A percentile compares a stretch with the other conserved stretches of the same genome.
These are phyloP conservation scores for Drosophila mayri DNA, from an alignment of 1,140 invertebrate genomes.

Conservation along the genomic window DNA sequence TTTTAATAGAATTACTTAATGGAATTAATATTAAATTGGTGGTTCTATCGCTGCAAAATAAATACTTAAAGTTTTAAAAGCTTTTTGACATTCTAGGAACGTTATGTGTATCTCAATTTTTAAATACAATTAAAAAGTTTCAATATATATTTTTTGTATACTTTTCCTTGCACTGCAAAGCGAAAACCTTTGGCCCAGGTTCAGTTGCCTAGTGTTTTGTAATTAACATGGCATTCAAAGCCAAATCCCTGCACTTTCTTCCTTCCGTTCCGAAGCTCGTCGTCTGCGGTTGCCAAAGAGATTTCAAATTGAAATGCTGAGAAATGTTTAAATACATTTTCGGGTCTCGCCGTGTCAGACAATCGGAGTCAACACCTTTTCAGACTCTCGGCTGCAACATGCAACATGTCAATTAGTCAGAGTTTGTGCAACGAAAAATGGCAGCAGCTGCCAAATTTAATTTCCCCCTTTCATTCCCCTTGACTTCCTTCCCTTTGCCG, in stretches of 20 bases:
- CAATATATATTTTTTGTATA: too few species aligned
- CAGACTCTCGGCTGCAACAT: conserved; percentile 38
- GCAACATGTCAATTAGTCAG: conserved; percentile 80
- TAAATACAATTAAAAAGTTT: too few species aligned
- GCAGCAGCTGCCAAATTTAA: conserved; percentile 80
- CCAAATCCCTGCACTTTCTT: conserved; percentile 41
- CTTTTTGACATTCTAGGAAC: neutral
- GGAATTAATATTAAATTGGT: too few species aligned
- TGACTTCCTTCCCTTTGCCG: neutral
- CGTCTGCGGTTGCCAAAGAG: conserved; percentile 52
- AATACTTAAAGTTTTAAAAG: too few species aligned
- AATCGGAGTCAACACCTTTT: conserved; percentile 44
- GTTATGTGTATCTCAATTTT: neutral
- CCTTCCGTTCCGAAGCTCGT: conserved; percentile 16
- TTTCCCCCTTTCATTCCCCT: conserved; percentile 36
- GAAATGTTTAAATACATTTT: conserved; percentile 58
- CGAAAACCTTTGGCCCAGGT: neutral
- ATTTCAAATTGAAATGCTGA: conserved; percentile 57
- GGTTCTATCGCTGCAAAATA: too few species aligned
- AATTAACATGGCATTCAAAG: conserved; percentile 82
- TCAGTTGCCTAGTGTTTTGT: conserved; percentile 46
- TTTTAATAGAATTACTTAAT: too few species aligned
- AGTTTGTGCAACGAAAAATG: conserved; percentile 58
- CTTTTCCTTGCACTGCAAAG: neutral
- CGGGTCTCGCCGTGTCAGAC: conserved; percentile 27